Evolutionary conservation across 2,888 invertebrate species (phyloP).

Genomic region (Tethea ocularis): DNA sequence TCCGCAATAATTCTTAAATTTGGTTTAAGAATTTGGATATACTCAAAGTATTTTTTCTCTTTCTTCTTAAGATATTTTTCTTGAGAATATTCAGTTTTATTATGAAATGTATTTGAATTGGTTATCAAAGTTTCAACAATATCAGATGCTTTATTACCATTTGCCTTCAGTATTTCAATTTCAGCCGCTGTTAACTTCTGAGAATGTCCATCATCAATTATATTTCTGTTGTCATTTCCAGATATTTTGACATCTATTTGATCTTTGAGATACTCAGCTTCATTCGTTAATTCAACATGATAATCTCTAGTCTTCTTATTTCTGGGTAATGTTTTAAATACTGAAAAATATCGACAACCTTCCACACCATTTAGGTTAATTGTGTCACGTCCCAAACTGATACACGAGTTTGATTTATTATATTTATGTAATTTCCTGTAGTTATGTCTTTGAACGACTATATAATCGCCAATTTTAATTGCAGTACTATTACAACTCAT

Average conservation of each 20-base stretch:
- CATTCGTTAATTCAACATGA: constrained; percentile 79
- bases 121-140: constrained; percentile 94
- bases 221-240: constrained; percentile 93
- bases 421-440: constrained; percentile 91
- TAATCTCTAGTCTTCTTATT: constrained; percentile 83
- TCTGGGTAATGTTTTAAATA: constrained; percentile 89
- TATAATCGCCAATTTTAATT: constrained; percentile 88
- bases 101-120: constrained; percentile 95
- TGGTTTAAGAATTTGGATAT: constrained; percentile 90
- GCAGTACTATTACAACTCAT: constrained; percentile 32
- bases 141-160: constrained; percentile 90
- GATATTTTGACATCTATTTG: constrained; percentile 86
- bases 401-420: constrained; percentile 84
- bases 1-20: constrained; percentile 92
- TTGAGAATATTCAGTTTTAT: constrained; percentile 96
- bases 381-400: constrained; percentile 88
- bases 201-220: constrained; percentile 90
- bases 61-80: constrained; percentile 98
- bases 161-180: constrained; percentile 90
- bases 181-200: constrained; percentile 93
- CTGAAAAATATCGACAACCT: constrained; percentile 88
- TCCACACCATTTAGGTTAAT: constrained; percentile 87
- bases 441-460: constrained; percentile 90
- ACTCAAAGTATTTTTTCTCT: constrained; percentile 95
- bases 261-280: constrained; percentile 76